These are phyloP conservation scores for Acanthopleura granulata DNA, from an alignment of 2,888 invertebrate genomes.

Conservation along the genomic window DNA sequence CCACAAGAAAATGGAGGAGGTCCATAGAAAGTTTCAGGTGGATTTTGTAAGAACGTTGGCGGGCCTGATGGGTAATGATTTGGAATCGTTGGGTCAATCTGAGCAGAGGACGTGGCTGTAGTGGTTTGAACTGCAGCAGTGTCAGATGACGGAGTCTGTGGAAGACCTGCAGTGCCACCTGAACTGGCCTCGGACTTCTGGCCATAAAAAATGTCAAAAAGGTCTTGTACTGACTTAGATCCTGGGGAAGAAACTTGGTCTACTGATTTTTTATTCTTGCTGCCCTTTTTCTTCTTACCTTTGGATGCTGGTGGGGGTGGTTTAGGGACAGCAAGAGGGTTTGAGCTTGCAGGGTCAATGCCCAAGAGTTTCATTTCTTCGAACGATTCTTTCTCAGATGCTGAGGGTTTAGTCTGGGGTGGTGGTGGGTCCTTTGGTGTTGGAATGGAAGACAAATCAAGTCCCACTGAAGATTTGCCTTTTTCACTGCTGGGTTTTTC, in stretches of 20 bases:
- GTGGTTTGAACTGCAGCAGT: too few relatives aligned
- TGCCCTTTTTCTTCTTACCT: not conserved
- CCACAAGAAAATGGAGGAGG: too few relatives aligned
- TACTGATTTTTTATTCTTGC: not conserved
- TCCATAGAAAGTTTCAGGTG: too few relatives aligned
- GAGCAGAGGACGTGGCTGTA: too few relatives aligned
- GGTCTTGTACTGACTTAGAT: not conserved
- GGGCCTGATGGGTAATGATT: too few relatives aligned
- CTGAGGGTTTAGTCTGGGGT: not conserved
- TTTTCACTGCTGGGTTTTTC: not conserved
- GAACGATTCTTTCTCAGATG: conserved; percentile 12
- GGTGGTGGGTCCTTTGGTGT: conserved; percentile 8
- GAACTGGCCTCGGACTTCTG: not conserved
- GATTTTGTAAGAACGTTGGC: too few relatives aligned
- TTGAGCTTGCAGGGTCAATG: conserved; percentile 35
- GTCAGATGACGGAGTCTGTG: too few relatives aligned
- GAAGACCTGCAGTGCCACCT: too few relatives aligned
- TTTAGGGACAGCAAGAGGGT: conserved; percentile 33
- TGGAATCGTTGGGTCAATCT: too few relatives aligned
- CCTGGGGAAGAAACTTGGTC: not conserved
- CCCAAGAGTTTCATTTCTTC: conserved; percentile 43
- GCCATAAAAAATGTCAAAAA: not conserved
- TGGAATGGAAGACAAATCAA: not conserved
- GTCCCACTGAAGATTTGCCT: not conserved
- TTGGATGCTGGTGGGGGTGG: conserved; percentile 29